phyloP scores from a whole-genome alignment of 2,797 vertebrate genomes.

The Linurgus olivaceus region DNA sequence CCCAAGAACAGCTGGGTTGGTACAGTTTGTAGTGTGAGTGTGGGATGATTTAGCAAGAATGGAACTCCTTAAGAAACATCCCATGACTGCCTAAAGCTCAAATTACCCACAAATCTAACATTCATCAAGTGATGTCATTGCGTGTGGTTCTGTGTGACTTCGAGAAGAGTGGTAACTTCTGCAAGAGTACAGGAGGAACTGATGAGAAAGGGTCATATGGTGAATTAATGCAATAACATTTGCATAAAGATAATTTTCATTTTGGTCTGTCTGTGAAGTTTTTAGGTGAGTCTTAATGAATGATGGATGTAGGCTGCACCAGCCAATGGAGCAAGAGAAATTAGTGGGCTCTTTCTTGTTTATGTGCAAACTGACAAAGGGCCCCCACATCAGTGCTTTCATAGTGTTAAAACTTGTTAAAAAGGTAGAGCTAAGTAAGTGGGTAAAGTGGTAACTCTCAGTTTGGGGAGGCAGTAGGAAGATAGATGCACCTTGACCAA shows the following conservation, averaged over 20 bases:
- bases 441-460: neutral
- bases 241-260: neutral
- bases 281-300: neutral
- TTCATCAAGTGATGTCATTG: neutral
- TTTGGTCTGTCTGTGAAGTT: neutral
- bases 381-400: neutral
- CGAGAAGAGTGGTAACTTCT: neutral
- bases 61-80: neutral
- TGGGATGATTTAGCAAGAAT: neutral
- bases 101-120: neutral
- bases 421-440: neutral
- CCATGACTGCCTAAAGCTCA: neutral
- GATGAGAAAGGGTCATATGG: neutral
- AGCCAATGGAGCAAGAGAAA: neutral
- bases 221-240: neutral
- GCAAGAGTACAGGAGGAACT: neutral
- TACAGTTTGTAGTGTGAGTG: neutral
- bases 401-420: neutral
- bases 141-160: neutral
- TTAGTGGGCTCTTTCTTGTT: neutral
- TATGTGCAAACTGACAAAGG: neutral
- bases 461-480: neutral
- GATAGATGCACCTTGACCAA: neutral
- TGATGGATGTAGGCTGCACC: neutral
- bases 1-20: neutral